Percentiles rank a stretch among this genome's conserved stretches.
phyloP scores from a whole-genome alignment of 2,888 invertebrate species.

The Sympetrum striolatum region DNA sequence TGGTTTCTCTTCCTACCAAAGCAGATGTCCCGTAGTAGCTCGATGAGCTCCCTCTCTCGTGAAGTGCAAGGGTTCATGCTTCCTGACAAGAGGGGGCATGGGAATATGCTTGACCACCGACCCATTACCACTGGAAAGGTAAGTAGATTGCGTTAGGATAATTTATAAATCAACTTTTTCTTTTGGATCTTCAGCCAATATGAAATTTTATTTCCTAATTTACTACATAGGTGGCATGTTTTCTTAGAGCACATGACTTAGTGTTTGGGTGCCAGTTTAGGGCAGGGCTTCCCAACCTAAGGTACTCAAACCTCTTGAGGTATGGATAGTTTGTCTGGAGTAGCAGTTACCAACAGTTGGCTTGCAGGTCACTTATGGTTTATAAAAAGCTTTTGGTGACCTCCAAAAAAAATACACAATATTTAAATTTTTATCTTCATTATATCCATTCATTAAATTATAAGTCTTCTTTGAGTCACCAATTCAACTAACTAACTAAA shows the following conservation, averaged over 20 bases:
- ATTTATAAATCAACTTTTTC: background rate
- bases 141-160: background rate
- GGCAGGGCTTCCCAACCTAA: too few relatives aligned
- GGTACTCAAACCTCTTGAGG: too few relatives aligned
- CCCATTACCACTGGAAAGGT: slow-evolving; percentile 19
- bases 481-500: too few relatives aligned
- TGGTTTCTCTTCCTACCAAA: slow-evolving; percentile 44
- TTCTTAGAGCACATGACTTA: background rate
- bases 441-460: too few relatives aligned
- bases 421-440: too few relatives aligned
- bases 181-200: background rate
- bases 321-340: too few relatives aligned
- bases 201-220: background rate
- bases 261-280: background rate
- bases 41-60: slow-evolving; percentile 68
- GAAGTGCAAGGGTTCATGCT: slow-evolving; percentile 69
- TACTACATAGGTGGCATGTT: background rate
- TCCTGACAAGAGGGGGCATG: slow-evolving; percentile 19
- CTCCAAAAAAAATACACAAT: too few relatives aligned
- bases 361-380: too few relatives aligned
- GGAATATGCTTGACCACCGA: background rate
- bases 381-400: too few relatives aligned
- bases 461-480: too few relatives aligned
- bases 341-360: too few relatives aligned
- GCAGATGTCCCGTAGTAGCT: slow-evolving; percentile 70